A percentile compares a stretch with the other conserved stretches of the same genome.
phyloP scores from a whole-genome alignment of 2,888 invertebrate species.

The Meiosimyza platycephala region DNA sequence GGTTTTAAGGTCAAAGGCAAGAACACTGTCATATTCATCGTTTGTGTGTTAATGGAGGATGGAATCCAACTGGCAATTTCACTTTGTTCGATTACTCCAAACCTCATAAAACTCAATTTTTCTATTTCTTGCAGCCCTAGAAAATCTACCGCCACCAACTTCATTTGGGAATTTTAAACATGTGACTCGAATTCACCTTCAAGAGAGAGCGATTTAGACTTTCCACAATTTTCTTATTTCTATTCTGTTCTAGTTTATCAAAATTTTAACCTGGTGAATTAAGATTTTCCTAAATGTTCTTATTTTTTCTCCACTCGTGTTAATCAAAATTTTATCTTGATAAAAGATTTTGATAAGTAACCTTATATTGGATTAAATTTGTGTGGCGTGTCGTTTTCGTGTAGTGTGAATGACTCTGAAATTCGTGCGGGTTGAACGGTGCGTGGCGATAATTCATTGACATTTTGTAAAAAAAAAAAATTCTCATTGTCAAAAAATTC shows the following conservation, averaged over 20 bases:
- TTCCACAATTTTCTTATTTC: not conserved
- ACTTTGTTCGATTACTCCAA: too few species aligned
- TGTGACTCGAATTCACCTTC: constrained; percentile 31
- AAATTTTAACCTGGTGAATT: not conserved
- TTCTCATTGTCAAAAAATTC: not conserved
- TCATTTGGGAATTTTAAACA: constrained; percentile 32
- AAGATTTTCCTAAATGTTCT: not conserved
- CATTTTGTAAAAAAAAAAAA: not conserved
- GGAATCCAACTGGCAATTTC: too few species aligned
- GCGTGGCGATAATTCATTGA: not conserved
- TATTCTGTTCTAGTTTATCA: too few species aligned
- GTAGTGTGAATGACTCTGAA: not conserved
- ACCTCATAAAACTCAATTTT: too few species aligned
- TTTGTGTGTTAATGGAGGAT: too few species aligned
- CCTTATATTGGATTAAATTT: not conserved
- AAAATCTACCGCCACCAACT: constrained; percentile 37
- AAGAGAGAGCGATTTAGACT: constrained; percentile 5
- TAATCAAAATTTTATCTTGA: not conserved
- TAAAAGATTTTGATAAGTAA: not conserved
- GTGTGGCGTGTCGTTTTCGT: constrained; percentile 16
- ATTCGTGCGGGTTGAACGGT: not conserved
- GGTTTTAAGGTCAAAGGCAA: too few species aligned
- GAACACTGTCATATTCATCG: too few species aligned
- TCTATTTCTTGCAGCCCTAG: too few species aligned
- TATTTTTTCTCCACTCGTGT: not conserved